These are phyloP conservation scores for Heterocephalus glaber DNA, from an alignment of 2,113 vertebrate species.

Conservation along the genomic window DNA sequence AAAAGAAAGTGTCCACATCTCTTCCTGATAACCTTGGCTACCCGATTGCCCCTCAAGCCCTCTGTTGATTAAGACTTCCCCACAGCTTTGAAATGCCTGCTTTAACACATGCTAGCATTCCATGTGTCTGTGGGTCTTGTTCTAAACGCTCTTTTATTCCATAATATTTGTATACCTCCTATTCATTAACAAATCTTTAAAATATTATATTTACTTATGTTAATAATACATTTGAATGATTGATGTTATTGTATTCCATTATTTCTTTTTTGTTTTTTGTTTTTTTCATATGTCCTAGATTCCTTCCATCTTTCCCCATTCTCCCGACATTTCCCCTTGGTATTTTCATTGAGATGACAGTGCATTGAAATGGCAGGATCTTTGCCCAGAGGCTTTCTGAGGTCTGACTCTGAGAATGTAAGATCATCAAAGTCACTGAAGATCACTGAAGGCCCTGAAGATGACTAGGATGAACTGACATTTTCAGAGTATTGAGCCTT, in stretches of 20 bases:
- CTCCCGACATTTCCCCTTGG: neutral
- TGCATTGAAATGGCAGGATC: neutral
- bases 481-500: neutral
- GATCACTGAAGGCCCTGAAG: neutral
- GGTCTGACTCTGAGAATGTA: neutral
- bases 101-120: neutral
- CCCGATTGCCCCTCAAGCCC: neutral
- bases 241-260: neutral
- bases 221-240: neutral
- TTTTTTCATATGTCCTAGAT: neutral
- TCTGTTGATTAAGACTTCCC: neutral
- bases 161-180: neutral
- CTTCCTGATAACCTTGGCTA: neutral
- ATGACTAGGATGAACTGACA: neutral
- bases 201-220: neutral
- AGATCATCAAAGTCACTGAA: neutral
- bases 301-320: neutral
- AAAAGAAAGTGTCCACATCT: neutral
- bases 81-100: neutral
- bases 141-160: neutral
- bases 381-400: neutral
- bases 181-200: neutral
- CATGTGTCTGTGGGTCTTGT: neutral
- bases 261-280: neutral
- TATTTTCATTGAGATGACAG: conserved; percentile 11